A percentile compares a stretch with the other conserved stretches of the same genome.
phyloP scores from a whole-genome alignment of 2,888 invertebrate species.

The Ligdia adustata region DNA sequence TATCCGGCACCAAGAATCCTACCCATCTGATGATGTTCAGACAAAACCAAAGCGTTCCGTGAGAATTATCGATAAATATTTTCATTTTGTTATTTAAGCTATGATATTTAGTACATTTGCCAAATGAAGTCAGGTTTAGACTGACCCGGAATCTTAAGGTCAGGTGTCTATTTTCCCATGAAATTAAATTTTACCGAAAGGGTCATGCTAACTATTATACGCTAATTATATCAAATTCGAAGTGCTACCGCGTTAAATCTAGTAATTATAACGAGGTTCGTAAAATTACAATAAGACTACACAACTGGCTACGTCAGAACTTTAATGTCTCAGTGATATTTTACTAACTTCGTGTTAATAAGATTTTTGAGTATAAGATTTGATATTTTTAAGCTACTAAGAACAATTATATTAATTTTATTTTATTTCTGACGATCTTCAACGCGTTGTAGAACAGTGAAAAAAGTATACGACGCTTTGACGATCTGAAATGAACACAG shows the following conservation, averaged over 20 bases:
- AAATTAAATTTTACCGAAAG: background rate
- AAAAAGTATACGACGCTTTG: constrained; percentile 79
- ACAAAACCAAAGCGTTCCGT: constrained; percentile 32
- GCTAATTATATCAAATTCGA: constrained; percentile 23
- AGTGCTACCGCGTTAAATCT: no score
- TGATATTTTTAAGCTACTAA: no score
- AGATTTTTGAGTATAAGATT: no score
- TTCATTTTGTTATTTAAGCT: constrained; percentile 26
- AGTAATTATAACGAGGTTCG: constrained; percentile 1
- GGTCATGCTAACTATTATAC: background rate
- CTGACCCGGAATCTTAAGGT: background rate
- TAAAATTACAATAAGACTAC: no score
- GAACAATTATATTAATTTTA: background rate
- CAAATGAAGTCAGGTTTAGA: background rate
- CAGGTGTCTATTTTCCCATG: background rate
- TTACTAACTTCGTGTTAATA: no score
- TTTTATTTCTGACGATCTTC: constrained; percentile 36
- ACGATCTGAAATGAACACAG: constrained; percentile 79
- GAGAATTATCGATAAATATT: constrained; percentile 36
- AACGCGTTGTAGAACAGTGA: constrained; percentile 68
- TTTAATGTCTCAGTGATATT: no score
- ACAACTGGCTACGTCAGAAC: no score
- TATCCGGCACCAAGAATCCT: constrained; percentile 36
- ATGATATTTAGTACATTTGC: background rate
- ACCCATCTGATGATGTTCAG: constrained; percentile 36